These are phyloP conservation scores for Hesperia comma DNA, from an alignment of 2,888 invertebrate genomes.

Conservation along the genomic window DNA sequence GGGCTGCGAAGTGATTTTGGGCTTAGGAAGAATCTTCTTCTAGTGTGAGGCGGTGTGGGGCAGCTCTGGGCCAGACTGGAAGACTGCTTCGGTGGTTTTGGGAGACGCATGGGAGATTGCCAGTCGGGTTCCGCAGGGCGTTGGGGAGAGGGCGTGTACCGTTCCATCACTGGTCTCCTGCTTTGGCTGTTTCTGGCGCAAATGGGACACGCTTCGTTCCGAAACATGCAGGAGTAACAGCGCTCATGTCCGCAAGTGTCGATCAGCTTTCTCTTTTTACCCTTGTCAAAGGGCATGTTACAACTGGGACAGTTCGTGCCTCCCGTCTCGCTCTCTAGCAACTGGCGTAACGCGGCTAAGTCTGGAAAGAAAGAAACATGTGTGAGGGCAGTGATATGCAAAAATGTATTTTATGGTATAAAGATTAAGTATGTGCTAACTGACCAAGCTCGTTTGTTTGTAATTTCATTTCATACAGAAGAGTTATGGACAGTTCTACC, in stretches of 20 bases:
- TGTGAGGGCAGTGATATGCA: conserved; percentile 16
- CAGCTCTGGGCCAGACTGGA: conserved; percentile 87
- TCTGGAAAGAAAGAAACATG: conserved; percentile 83
- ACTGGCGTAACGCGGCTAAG: conserved; percentile 91
- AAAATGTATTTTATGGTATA: background rate
- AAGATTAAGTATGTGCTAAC: too few species aligned
- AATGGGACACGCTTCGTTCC: conserved; percentile 95
- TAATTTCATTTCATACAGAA: too few species aligned
- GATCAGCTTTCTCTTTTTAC: conserved; percentile 96
- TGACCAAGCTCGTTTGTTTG: too few species aligned
- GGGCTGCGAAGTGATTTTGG: conserved; percentile 91
- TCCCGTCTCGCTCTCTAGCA: conserved; percentile 90
- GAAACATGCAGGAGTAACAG: conserved; percentile 97
- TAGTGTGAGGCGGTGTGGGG: conserved; percentile 90
- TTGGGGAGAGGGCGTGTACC: conserved; percentile 76
- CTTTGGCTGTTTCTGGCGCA: conserved; percentile 84
- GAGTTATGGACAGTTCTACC: too few species aligned
- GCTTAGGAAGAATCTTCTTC: conserved; percentile 92
- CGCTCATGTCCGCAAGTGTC: conserved; percentile 98
- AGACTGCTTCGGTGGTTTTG: conserved; percentile 84
- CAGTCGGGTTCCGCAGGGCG: conserved; percentile 70
- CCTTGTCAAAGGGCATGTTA: conserved; percentile 97
- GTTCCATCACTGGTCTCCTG: conserved; percentile 72
- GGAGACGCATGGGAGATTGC: conserved; percentile 83
- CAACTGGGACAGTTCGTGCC: conserved; percentile 91